Evolutionary conservation across 2,113 vertebrate genomes (phyloP), one percentile per base, ranked within the genome.

Genomic region (Pongo pygmaeus): DNA sequence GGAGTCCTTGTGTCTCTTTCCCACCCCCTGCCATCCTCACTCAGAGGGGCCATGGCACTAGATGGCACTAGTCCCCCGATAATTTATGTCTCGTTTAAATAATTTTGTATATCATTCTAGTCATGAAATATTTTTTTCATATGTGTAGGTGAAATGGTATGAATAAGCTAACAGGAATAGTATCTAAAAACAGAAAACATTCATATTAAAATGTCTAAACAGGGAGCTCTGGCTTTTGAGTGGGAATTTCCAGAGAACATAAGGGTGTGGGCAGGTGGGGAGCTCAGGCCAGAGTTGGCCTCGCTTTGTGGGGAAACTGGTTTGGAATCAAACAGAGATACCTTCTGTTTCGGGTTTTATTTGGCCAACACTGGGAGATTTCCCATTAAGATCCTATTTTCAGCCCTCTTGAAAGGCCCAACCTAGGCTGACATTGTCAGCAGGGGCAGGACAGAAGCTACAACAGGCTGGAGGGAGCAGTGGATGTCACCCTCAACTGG

Each of bases 321-420:
- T 78, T 59, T 92, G 94, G 88, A 91, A 81, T 88, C 97, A 84
- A 94, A 77, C 93, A 94, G 97, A 91, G 97, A 91, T 72, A 30
- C 95, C 97, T 80, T 97, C 96, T 97, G 96, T 90, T 96, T 93
- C 59, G 22, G 84, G 77, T 77, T 84, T 48, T 70, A 43, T 46
- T 88, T 96, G 84, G 95, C 97, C 88, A 85, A 55, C 75, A 17
- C 12, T 69, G 50, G 55, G 64, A 86, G 64, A 75, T 27, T 78
- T 84, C 89, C 96, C 30, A 40, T 64, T 87, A 86, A 78, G 57
- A 64, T 83, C 70, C 84, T 92, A 84, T 93, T 84, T 95, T 89
- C 30, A 72, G 81, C 80, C 95, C 55, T 85, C 91, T 74, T 48
- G 22, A 84, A 92, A 84, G 46, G 48, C 40, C 70, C 80, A 77